Evolutionary conservation across 1,140 invertebrate genomes (phyloP).

Genomic region (Scaptomyza hsui): DNA sequence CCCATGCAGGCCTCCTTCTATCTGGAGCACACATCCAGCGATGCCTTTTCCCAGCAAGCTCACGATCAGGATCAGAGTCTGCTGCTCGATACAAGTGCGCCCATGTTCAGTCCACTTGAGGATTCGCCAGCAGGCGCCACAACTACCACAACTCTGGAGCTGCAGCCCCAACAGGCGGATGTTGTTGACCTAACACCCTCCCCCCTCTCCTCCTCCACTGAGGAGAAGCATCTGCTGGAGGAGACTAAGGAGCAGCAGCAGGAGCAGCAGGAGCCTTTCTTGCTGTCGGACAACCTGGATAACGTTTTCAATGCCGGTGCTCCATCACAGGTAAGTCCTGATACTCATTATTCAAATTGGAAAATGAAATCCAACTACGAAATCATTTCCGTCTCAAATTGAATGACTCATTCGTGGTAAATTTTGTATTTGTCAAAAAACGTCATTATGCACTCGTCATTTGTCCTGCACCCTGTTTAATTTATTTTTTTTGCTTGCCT

Average conservation of each 20-base stretch:
- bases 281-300: conserved; percentile 39
- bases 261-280: conserved; percentile 27
- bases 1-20: conserved; percentile 80
- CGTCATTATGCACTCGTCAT: conserved; percentile 48
- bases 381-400: too few species aligned
- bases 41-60: conserved; percentile 27
- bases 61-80: conserved; percentile 45
- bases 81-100: conserved; percentile 64
- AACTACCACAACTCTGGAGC: conserved; percentile 48
- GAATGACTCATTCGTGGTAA: conserved; percentile 33
- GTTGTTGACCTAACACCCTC: conserved; percentile 70
- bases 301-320: conserved; percentile 46
- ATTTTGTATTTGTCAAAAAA: conserved; percentile 43
- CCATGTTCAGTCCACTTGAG: conserved; percentile 45
- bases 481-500: conserved; percentile 41
- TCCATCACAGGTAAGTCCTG: conserved; percentile 60
- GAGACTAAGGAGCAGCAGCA: conserved; percentile 69
- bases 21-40: conserved; percentile 65
- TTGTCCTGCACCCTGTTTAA: conserved; percentile 23
- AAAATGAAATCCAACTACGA: too few species aligned
- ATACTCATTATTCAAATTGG: neutral
- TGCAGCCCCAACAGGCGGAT: conserved; percentile 55
- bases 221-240: conserved; percentile 76
- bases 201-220: conserved; percentile 67
- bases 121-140: conserved; percentile 17